Base-by-base conservation (phyloP, 2,888 invertebrate genomes). In the Scelioninae gen. 1 region DNA sequence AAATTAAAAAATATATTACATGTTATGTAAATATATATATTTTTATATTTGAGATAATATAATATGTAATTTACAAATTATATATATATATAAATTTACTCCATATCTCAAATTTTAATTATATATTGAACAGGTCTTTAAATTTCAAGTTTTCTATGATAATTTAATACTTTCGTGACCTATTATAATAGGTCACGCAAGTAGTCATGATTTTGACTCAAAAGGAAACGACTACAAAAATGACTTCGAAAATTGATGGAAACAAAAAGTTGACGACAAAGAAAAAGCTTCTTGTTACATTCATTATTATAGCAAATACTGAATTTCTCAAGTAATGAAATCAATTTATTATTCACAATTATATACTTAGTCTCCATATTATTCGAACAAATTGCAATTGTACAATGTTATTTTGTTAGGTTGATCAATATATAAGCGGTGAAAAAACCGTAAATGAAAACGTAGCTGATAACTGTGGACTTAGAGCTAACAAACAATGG, bases 231-330 rank as follows among this genome's bases (percentile, higher is more conserved):
- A 76, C 40, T 16, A 49, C 23, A 71, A 76, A 32, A 75, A 75
- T 0, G n/a, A 76, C 23, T 69, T 15, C 10, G 71, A 60, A 13
- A 51, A 58, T 13, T 76, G 69, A 4, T 81, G 81, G 75, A 56
- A 63, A 1, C 1, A 34, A 6, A 8, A 29, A 5, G 47, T 34
- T 10, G 56, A 56, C 1, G 45, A 4, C n/a, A 45, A 84, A 95
- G 95, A n/a, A n/a, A n/a, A n/a, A 88, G 95, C 96, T 0, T 93
- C 95, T 81, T 98, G 98, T 90, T 97, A 98, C 89, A 93, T 98
- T n/a, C 94, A 96, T 40, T 98, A 98, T 90, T 98, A 98, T 89
- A 94, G 94, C 55, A 92, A 92, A 16, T 96, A 94, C 88, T 95
- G 95, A 83, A 87, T 96, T 32, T 92, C 94, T 0, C 95, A 95